Base-by-base conservation (phyloP, 2,797 vertebrate genomes). In the Acanthurus tractus region DNA sequence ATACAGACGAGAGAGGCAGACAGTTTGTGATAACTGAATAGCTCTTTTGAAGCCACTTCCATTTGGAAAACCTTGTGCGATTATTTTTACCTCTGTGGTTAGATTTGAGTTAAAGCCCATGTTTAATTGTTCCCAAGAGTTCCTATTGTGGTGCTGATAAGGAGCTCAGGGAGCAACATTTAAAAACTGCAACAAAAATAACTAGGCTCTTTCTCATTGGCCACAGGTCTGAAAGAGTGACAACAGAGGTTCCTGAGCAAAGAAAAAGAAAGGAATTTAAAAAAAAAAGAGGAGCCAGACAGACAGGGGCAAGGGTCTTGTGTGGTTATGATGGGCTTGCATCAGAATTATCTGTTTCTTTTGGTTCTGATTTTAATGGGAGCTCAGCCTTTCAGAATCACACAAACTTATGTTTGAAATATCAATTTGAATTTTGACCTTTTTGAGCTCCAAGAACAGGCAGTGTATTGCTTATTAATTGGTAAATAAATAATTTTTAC, bases 141-240 rank as follows among this genome's bases (percentile, higher is more conserved):
- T 94, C 94, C 94, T 96, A 96, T 96, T 96, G 96, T 91, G 95
- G 96, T 95, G 96, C 95, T 96, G 97, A 98, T 98, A 96, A 97
- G 94, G 94, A 93, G 92, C 97, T 96, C 88, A 82, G 97, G 96
- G 97, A 97, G 93, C 83, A 67, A 93, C 94, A 95, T 96, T 97
- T 97, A 34, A 94, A 96, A 96, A 95, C 88, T 89, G 89, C 91
- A 78, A 94, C 95, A 95, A 96, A 96, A 97, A 97, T 95, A 97
- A 96, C 96, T 93, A 92, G 86, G 86, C 82, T 84, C 74, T 57
- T 79, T 84, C 82, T 89, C 86, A 84, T 88, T 88, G 93, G 93
- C 89, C 89, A 89, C 76, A 83, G 84, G 83, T 89, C 82, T 86
- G 82, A 81, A 71, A 82, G 69, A 86, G 86, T 80, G 86, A 90